phyloP scores from a whole-genome alignment of 1,140 invertebrate species.

The Scylla paramamosain region DNA sequence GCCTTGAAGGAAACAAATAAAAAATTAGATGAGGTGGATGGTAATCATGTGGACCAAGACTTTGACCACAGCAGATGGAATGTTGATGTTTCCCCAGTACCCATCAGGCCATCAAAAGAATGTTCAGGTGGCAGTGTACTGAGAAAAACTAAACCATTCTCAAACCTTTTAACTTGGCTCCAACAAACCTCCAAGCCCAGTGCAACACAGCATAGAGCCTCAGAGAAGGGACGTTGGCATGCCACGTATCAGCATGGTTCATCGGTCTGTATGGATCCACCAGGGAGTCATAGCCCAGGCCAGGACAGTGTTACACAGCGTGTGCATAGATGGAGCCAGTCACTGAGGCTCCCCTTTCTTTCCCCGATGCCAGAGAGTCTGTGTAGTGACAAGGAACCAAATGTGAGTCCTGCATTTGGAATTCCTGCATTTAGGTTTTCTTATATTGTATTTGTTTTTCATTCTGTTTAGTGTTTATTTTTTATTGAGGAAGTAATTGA shows the following conservation, averaged over 20 bases:
- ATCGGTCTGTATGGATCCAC: neutral
- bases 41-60: neutral
- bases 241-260: neutral
- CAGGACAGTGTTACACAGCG: conserved; percentile 22
- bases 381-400: conserved; percentile 43
- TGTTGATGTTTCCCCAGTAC: neutral
- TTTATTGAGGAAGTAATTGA: too few species aligned
- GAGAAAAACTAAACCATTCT: conserved; percentile 51
- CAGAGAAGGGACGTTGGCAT: neutral
- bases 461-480: too few species aligned
- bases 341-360: conserved; percentile 45
- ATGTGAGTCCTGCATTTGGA: conserved; percentile 42
- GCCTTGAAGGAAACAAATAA: conserved; percentile 50
- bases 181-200: neutral
- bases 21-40: neutral
- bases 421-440: too few species aligned
- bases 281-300: conserved; percentile 42
- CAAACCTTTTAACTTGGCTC: conserved; percentile 58
- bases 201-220: neutral
- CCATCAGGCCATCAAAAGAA: neutral
- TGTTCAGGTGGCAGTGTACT: neutral
- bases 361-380: conserved; percentile 60
- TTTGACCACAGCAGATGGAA: neutral
- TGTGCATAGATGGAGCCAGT: conserved; percentile 57
- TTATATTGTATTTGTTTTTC: too few species aligned